Evolutionary conservation across 1,140 invertebrate species (phyloP).

Genomic region (Microplitis demolitor): DNA sequence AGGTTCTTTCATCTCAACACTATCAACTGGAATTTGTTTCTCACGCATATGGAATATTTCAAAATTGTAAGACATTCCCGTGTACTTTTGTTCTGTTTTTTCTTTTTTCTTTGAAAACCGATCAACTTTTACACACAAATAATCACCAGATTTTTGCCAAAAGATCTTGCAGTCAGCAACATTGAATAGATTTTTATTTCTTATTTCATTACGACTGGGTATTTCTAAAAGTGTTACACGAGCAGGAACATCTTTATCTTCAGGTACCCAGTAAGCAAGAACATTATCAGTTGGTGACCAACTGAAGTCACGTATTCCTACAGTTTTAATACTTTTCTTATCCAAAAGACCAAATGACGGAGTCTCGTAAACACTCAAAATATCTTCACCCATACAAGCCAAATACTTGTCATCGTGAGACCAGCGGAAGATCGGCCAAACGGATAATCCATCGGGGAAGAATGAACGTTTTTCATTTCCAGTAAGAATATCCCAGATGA

Average conservation of each 20-base stretch:
- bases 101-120: slow-evolving; percentile 95
- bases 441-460: slow-evolving; percentile 78
- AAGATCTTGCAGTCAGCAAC: slow-evolving; percentile 98
- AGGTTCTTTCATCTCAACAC: slow-evolving; percentile 90
- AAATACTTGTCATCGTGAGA: slow-evolving; percentile 97
- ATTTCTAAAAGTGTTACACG: slow-evolving; percentile 84
- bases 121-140: slow-evolving; percentile 97
- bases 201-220: slow-evolving; percentile 84
- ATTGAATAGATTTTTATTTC: slow-evolving; percentile 96
- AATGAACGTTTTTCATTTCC: slow-evolving; percentile 93
- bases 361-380: slow-evolving; percentile 95
- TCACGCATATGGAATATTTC: slow-evolving; percentile 99
- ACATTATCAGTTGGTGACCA: slow-evolving; percentile 99
- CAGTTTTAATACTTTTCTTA: slow-evolving; percentile 93
- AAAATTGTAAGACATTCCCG: slow-evolving; percentile 98
- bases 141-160: slow-evolving; percentile 99
- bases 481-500: slow-evolving; percentile 94
- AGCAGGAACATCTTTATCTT: slow-evolving; percentile 91
- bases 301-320: slow-evolving; percentile 91
- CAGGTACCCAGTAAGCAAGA: slow-evolving; percentile 97
- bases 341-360: slow-evolving; percentile 91
- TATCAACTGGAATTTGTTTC: slow-evolving; percentile 98
- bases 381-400: slow-evolving; percentile 82
- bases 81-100: slow-evolving; percentile 90
- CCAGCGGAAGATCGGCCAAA: slow-evolving; percentile 97